Conservation (phyloP, 2,113 vertebrate species). For the Brachyhypopomus gauderio region DNA sequence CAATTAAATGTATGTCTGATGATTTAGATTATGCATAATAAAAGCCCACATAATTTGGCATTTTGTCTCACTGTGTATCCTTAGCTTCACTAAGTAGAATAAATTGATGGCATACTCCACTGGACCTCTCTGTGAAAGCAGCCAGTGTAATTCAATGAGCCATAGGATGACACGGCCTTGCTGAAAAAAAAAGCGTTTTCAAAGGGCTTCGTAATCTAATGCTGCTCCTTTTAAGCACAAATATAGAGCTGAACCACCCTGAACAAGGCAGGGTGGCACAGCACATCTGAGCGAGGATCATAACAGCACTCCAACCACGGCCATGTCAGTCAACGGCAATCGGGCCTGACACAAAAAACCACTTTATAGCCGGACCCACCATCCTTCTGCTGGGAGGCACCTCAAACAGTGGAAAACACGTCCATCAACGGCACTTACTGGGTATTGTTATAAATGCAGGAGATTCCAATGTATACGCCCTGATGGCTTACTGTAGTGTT, state of each 20-base stretch:
- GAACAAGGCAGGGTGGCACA: slow-evolving; percentile 61
- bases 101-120: neutral
- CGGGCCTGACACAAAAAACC: slow-evolving; percentile 31
- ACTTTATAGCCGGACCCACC: slow-evolving; percentile 28
- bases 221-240: slow-evolving; percentile 47
- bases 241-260: slow-evolving; percentile 50
- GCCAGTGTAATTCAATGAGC: slow-evolving; percentile 18
- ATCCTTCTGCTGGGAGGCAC: slow-evolving; percentile 26
- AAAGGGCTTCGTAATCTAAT: slow-evolving; percentile 15
- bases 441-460: slow-evolving; percentile 11
- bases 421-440: slow-evolving; percentile 18
- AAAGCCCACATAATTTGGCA: neutral
- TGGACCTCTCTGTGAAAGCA: neutral
- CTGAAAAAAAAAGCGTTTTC: slow-evolving; percentile 10
- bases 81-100: neutral
- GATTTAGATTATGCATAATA: neutral
- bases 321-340: slow-evolving; percentile 45
- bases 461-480: slow-evolving; percentile 17
- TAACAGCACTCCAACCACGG: slow-evolving; percentile 58
- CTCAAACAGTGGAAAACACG: slow-evolving; percentile 42
- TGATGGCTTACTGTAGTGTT: neutral
- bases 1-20: neutral
- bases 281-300: slow-evolving; percentile 60
- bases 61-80: neutral
- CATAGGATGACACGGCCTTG: neutral